phyloP scores from a whole-genome alignment of 1,140 invertebrate genomes.

The Stegodyphus mimosarum region DNA sequence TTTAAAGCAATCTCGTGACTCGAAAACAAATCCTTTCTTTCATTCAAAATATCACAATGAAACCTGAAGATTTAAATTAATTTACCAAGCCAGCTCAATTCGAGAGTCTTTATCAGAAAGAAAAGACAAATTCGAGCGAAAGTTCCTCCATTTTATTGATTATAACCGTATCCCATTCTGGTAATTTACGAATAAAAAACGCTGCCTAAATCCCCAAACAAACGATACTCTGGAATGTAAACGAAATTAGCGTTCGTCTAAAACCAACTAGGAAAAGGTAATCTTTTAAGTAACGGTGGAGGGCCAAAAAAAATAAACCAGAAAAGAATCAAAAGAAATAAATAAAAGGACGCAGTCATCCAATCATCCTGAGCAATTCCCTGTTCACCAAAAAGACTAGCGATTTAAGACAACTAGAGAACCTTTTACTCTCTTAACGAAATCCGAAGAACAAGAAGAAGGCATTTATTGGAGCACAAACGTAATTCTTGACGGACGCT shows the following conservation, averaged over 20 bases:
- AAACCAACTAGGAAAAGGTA: conserved; percentile 40
- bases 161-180: conserved; percentile 14
- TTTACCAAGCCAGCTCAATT: neutral
- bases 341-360: conserved; percentile 15
- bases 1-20: conserved; percentile 12
- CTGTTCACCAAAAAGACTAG: neutral
- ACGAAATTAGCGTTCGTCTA: conserved; percentile 41
- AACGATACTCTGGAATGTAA: conserved; percentile 37
- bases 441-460: neutral
- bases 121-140: too few relatives aligned
- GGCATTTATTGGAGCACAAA: too few relatives aligned
- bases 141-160: neutral
- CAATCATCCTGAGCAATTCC: conserved; percentile 36
- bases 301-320: conserved; percentile 5
- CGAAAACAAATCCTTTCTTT: conserved; percentile 18
- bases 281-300: conserved; percentile 29
- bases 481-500: too few relatives aligned
- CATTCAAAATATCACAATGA: too few relatives aligned
- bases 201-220: conserved; percentile 29
- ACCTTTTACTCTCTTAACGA: conserved; percentile 39
- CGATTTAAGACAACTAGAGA: conserved; percentile 5
- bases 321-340: too few relatives aligned
- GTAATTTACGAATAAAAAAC: conserved; percentile 27
- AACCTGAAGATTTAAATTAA: conserved; percentile 16
- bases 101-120: too few relatives aligned